Conservation (phyloP, 2,888 invertebrate genomes). For the Pyrocoelia pectoralis region DNA sequence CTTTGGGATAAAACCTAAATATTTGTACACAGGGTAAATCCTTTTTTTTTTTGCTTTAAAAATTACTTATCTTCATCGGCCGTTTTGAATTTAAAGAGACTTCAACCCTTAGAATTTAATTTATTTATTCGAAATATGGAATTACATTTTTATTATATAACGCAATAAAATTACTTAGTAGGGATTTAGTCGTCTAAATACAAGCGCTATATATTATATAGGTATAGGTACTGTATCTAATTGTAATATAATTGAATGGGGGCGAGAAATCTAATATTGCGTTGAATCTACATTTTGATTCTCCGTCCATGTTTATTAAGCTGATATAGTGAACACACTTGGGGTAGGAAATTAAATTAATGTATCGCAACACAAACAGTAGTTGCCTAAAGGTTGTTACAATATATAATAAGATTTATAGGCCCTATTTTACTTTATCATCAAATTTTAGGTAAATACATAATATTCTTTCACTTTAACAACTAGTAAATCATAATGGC, state of each 20-base stretch:
- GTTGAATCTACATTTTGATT: conserved; percentile 11
- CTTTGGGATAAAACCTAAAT: too few relatives aligned
- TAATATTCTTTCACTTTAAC: background rate
- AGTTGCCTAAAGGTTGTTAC: conserved; percentile 13
- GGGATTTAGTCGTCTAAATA: too few relatives aligned
- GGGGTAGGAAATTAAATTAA: conserved; percentile 19
- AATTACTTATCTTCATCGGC: too few relatives aligned
- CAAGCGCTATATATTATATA: too few relatives aligned
- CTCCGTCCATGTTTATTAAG: conserved; percentile 17
- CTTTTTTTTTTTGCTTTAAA: too few relatives aligned
- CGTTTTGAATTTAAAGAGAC: too few relatives aligned
- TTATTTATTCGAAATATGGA: too few relatives aligned
- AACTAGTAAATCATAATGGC: background rate
- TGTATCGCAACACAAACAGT: conserved; percentile 16
- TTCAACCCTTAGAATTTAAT: too few relatives aligned
- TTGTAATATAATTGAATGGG: conserved; percentile 4
- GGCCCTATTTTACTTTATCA: background rate
- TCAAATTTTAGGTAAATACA: background rate
- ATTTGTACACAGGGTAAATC: too few relatives aligned
- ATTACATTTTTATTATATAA: too few relatives aligned
- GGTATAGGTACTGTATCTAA: conserved; percentile 2
- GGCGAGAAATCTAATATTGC: conserved; percentile 12
- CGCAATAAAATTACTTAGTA: too few relatives aligned
- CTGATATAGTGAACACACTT: conserved; percentile 17
- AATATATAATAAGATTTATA: conserved; percentile 15